A percentile compares a stretch with the other conserved stretches of the same genome.
phyloP scores from a whole-genome alignment of 2,888 invertebrate species.

The Phortica magna region DNA sequence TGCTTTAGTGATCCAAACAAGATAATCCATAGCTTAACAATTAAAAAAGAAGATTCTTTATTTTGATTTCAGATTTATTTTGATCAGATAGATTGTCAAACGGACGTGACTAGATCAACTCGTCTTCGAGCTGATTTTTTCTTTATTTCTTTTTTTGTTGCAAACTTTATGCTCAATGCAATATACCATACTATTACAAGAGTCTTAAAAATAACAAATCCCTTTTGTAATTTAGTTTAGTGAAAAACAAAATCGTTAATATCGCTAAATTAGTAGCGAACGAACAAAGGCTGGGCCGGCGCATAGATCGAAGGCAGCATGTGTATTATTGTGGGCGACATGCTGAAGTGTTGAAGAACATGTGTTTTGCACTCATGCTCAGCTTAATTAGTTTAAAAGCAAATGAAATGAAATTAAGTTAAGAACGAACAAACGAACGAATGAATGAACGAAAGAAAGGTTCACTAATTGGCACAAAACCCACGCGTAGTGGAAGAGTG shows the following conservation, averaged over 20 bases:
- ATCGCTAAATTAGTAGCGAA: slow-evolving; percentile 50
- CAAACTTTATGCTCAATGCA: no score
- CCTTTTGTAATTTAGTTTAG: slow-evolving; percentile 55
- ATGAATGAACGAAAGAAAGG: neutral
- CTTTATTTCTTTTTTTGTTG: no score
- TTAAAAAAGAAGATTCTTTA: no score
- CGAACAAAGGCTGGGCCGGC: neutral
- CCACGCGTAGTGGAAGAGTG: neutral
- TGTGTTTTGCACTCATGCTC: slow-evolving; percentile 1
- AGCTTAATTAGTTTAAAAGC: slow-evolving; percentile 29
- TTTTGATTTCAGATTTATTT: no score
- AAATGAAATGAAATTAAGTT: slow-evolving; percentile 15
- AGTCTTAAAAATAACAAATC: neutral
- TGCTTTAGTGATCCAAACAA: no score
- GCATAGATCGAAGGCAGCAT: neutral
- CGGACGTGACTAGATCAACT: no score
- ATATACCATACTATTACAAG: neutral
- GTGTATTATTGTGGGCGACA: neutral
- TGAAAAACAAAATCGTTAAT: slow-evolving; percentile 67
- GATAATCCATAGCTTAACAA: no score
- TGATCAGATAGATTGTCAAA: no score
- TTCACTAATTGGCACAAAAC: neutral
- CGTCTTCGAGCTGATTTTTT: no score
- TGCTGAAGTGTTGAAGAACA: neutral
- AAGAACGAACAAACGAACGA: neutral